Evolutionary conservation across 2,888 invertebrate genomes (phyloP), one percentile per base, ranked within the genome.

Genomic region (Lasioglossum figueresi): DNA sequence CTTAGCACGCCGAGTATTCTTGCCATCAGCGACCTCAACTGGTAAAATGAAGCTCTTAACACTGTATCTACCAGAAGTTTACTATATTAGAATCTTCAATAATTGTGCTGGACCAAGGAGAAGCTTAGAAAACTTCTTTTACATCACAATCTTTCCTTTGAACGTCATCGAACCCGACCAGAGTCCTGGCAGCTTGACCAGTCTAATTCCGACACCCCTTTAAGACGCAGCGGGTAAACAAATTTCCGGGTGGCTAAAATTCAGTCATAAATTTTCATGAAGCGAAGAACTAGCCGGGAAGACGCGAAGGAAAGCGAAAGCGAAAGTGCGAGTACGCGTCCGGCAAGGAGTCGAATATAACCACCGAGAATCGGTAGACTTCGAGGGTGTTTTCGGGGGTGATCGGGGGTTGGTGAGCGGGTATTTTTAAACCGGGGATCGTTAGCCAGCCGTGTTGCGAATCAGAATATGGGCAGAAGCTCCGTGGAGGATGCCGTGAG

Each of bases 371-470:
- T 82, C 74, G 82, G 52, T 71, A 76, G 76, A 74, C 79, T 52
- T 86, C 74, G 79, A 81, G 70, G 81, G 68, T 45, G 3, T 52
- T 52, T 52, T 23, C 59, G 72, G 31, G 74, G 70, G 76, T 27
- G 43, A 16, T 31, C 59, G 59, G 59, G 59, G 12, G 31, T 27
- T 0, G 59, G 27, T 16, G 83, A 80, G 71, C 87, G 88, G 74
- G 88, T 83, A 82, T 91, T 91, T 92, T 88, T 88, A 88, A 88
- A 85, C 73, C 80, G 81, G 59, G 74, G 87, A 89, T 92, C 93
- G 93, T 93, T 92, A 92, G 93, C 83, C 88, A 85, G 88, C 88
- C 91, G 90, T 91, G 92, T 93, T 91, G 89, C 89, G 89, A 92
- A 92, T 92, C 90, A 86, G 91, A 92, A 92, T 92, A 92, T 92